Conservation (phyloP, 1,140 invertebrate species). For the Lanistes nyassanus region DNA sequence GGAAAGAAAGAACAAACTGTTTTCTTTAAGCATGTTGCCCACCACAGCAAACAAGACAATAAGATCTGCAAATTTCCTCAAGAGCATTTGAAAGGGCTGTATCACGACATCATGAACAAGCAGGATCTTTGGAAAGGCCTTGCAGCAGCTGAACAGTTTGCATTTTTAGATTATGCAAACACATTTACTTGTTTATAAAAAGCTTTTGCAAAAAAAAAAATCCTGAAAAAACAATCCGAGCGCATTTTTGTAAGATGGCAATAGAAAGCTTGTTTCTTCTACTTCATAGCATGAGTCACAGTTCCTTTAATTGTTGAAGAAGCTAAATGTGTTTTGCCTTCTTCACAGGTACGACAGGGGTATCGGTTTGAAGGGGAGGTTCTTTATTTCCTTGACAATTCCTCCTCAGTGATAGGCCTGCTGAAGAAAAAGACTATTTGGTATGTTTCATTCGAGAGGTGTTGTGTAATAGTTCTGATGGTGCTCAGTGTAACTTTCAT, state of each 20-base stretch:
- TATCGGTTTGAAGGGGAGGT: conserved; percentile 68
- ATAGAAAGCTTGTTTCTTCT: too few species aligned
- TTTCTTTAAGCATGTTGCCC: neutral
- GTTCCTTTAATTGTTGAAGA: too few species aligned
- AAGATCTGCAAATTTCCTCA: neutral
- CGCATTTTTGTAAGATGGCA: too few species aligned
- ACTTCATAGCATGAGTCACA: too few species aligned
- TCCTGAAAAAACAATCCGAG: too few species aligned
- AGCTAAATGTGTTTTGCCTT: too few species aligned
- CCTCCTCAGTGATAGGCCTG: conserved; percentile 65
- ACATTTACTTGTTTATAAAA: too few species aligned
- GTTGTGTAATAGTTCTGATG: too few species aligned
- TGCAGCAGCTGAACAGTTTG: too few species aligned
- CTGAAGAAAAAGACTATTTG: conserved; percentile 70
- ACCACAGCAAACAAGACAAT: neutral
- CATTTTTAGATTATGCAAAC: neutral
- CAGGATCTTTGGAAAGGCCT: too few species aligned
- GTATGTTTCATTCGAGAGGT: conserved; percentile 40
- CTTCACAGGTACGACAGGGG: conserved; percentile 60
- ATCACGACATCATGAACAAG: neutral
- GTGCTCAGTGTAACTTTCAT: too few species aligned
- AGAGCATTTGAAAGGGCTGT: neutral
- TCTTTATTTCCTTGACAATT: conserved; percentile 67
- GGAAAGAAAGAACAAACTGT: neutral
- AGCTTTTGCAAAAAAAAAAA: too few species aligned